Percentiles rank a stretch among this genome's conserved stretches.
phyloP scores from a whole-genome alignment of 1,140 invertebrate genomes.

The Plectrocnemia conspersa region DNA sequence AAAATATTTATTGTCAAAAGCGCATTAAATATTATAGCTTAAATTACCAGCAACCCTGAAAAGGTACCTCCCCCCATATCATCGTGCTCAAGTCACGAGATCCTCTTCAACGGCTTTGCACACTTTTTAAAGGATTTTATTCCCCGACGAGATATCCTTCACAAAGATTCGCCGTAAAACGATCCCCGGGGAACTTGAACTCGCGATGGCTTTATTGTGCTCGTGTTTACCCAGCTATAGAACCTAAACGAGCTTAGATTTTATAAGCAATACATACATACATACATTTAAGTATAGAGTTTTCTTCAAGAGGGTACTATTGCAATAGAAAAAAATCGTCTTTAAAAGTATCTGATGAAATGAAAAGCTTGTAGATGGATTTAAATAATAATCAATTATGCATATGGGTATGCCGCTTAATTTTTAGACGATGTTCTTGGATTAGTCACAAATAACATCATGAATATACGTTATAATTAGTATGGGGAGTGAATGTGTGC shows the following conservation, averaged over 20 bases:
- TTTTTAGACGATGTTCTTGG: no score
- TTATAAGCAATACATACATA: no score
- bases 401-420: no score
- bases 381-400: no score
- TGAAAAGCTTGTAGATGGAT: no score
- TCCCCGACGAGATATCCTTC: conserved; percentile 25
- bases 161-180: conserved; percentile 32
- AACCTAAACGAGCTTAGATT: conserved; percentile 18
- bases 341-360: no score
- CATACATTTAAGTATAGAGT: no score
- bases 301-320: neutral
- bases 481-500: neutral
- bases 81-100: conserved; percentile 24
- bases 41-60: neutral
- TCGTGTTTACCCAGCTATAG: conserved; percentile 29
- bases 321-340: no score
- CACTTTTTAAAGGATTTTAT: conserved; percentile 31
- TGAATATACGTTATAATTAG: no score
- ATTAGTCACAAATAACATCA: no score
- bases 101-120: conserved; percentile 26
- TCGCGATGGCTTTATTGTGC: conserved; percentile 29
- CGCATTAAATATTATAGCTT: neutral
- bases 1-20: no score
- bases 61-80: conserved; percentile 1
- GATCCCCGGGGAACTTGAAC: conserved; percentile 25